Conservation (phyloP, 2,113 vertebrate genomes). For the Colossoma macropomum region DNA sequence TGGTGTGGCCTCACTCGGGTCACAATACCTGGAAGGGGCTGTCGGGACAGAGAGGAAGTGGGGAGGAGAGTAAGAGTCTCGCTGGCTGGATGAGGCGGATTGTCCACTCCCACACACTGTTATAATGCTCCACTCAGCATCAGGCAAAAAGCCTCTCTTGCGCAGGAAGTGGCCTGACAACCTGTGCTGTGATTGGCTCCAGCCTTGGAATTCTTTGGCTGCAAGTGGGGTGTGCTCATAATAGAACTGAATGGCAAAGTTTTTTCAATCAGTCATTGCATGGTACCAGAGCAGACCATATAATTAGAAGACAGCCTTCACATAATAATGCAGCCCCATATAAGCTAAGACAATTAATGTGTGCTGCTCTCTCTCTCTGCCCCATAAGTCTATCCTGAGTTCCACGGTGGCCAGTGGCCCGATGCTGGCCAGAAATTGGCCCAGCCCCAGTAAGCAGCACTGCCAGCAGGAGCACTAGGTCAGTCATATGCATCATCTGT, state of each 20-base stretch:
- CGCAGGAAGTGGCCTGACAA: conserved; percentile 28
- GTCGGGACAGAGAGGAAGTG: conserved; percentile 59
- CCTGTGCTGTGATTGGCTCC: conserved; percentile 17
- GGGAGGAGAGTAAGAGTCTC: conserved; percentile 44
- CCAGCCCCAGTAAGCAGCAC: conserved; percentile 24
- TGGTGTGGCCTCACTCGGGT: conserved; percentile 50
- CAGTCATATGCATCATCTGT: conserved; percentile 53
- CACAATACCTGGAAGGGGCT: conserved; percentile 77
- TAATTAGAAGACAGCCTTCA: not conserved
- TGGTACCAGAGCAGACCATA: not conserved
- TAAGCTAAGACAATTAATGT: not conserved
- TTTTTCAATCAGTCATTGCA: not conserved
- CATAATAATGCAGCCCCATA: not conserved
- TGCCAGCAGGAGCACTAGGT: conserved; percentile 53
- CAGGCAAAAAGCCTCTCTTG: conserved; percentile 14
- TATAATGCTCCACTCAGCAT: conserved; percentile 24
- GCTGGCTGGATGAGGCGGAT: conserved; percentile 27
- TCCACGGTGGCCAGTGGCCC: conserved; percentile 9
- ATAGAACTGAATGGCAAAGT: conserved; percentile 18
- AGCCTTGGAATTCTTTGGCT: conserved; percentile 46
- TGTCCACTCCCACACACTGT: conserved; percentile 31
- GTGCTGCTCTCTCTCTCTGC: not conserved
- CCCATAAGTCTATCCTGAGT: not conserved
- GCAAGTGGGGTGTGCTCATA: not conserved
- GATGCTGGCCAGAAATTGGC: conserved; percentile 33